Base-by-base conservation (phyloP, 2,888 invertebrate species). In the Loripinus fragilis region DNA sequence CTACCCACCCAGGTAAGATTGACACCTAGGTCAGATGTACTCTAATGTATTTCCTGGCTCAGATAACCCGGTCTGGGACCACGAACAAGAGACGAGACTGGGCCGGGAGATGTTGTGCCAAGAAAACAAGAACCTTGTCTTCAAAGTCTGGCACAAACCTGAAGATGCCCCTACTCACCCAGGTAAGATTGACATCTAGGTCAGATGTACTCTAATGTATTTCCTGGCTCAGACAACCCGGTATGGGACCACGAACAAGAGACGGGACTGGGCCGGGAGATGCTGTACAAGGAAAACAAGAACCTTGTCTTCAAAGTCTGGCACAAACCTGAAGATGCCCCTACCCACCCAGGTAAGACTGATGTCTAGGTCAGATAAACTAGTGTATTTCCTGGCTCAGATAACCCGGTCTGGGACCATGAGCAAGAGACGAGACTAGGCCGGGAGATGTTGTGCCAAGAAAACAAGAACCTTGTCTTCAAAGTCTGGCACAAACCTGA, bases 141-240 rank as follows among this genome's bases (percentile, higher is more conserved):
- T 93, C 42, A 93, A 93, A 89, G 93, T 93, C 35, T 93, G 93
- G 93, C 93, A 93, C 82, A 93, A 93, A 72, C 88, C 91, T 17
- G 86, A 86, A 38, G 88, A 87, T 60, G 89, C 89, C n/a, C 80
- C 88, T 1, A 89, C 89, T 76, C 84, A 85, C 68, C 92, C 92
- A 73, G 91, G 92, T 92, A 69, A 85, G 78, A 38, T 38, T 8
- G 38, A 38, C 5, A 8, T n/a, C n/a, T n/a, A n/a, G n/a, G n/a
- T n/a, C 90, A 89, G 23, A 84, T 87, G 0, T 89, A 83, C 75
- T 91, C 90, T 2, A 60, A 73, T 7, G 87, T 93, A 12, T 85
- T 89, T 68, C 85, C 87, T 15, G 81, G 81, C 72, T 86, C 88
- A 25, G 81, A 83, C 70, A 85, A 87, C 76, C 93, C 93, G 7